A percentile compares a stretch with the other conserved stretches of the same genome.
phyloP scores from a whole-genome alignment of 2,888 invertebrate species.

The Nemotelus pantherinus region DNA sequence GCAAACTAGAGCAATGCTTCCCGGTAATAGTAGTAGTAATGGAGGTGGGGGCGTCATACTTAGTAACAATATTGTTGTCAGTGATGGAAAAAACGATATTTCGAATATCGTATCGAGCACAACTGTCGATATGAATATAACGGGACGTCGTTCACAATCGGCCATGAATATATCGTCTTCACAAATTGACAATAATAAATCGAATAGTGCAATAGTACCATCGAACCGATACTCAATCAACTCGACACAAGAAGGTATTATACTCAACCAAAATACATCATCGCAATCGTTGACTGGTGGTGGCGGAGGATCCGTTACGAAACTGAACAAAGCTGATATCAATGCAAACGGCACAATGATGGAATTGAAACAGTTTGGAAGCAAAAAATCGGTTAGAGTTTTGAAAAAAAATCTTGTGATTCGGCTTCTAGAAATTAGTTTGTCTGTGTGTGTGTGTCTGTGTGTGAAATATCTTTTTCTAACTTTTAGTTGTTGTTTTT shows the following conservation, averaged over 20 bases:
- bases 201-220: conserved; percentile 1
- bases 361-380: conserved; percentile 59
- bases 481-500: too few relatives aligned
- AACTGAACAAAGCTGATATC: conserved; percentile 23
- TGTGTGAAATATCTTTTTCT: too few relatives aligned
- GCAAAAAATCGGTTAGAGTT: conserved; percentile 62
- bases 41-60: neutral
- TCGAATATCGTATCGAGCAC: neutral
- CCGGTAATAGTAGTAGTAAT: neutral
- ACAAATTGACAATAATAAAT: neutral
- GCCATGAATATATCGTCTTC: conserved; percentile 27
- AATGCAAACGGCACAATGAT: conserved; percentile 41
- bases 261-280: neutral
- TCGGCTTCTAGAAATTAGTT: too few relatives aligned
- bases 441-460: too few relatives aligned
- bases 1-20: conserved; percentile 23
- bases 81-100: neutral
- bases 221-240: neutral
- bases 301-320: neutral
- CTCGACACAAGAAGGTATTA: conserved; percentile 24
- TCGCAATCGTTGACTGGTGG: neutral
- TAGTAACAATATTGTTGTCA: neutral
- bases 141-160: conserved; percentile 11
- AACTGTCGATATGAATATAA: neutral
- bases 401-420: neutral